Evolutionary conservation across 1,140 invertebrate species (phyloP).

Genomic region (Zaprionus vittiger): DNA sequence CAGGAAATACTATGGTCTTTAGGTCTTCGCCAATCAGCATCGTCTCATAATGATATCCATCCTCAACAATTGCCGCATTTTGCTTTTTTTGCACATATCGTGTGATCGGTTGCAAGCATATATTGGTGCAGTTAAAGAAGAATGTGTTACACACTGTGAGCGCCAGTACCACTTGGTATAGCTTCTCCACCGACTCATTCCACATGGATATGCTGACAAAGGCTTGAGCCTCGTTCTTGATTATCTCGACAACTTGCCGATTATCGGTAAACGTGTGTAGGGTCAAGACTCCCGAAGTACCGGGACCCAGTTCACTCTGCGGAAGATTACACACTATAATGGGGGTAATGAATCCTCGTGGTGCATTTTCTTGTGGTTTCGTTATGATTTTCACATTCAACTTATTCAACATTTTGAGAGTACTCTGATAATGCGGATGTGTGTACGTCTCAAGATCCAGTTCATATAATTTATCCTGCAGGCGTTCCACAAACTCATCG

Average conservation of each 20-base stretch:
- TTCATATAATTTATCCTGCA: conserved; percentile 30
- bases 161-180: conserved; percentile 62
- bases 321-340: conserved; percentile 51
- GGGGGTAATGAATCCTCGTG: conserved; percentile 7
- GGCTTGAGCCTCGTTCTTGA: conserved; percentile 29
- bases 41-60: conserved; percentile 69
- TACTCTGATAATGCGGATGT: conserved; percentile 21
- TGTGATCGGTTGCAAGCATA: conserved; percentile 37
- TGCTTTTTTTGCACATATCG: neutral
- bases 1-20: conserved; percentile 67
- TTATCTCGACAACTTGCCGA: conserved; percentile 50
- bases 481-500: conserved; percentile 42
- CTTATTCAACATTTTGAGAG: neutral
- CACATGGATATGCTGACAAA: conserved; percentile 53
- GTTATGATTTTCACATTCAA: conserved; percentile 39
- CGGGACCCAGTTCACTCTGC: conserved; percentile 38
- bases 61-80: conserved; percentile 17
- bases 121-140: conserved; percentile 64
- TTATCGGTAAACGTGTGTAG: conserved; percentile 55
- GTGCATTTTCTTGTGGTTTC: neutral
- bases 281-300: conserved; percentile 45
- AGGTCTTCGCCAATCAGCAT: conserved; percentile 33
- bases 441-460: neutral
- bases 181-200: conserved; percentile 57
- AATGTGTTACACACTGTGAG: conserved; percentile 33